Evolutionary conservation across 2,797 vertebrate species (phyloP).

Genomic region (Alfaro cultratus): DNA sequence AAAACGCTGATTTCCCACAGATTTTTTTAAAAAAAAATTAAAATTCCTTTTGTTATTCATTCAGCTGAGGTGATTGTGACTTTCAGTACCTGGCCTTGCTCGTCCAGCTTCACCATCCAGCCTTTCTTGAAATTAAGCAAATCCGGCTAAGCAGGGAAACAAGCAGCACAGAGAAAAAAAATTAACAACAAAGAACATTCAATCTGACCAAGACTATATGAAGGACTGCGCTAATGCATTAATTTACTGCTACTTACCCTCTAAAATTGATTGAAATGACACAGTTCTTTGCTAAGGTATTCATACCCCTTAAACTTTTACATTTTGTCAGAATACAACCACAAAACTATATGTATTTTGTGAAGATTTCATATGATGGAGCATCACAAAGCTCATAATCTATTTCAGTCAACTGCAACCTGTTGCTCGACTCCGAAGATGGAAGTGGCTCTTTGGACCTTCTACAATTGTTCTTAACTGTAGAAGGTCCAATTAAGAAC

Average conservation of each 20-base stretch:
- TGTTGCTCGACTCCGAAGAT: no score
- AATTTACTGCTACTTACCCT: background rate
- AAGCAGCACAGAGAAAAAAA: background rate
- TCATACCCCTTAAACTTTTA: background rate
- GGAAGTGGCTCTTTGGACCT: background rate
- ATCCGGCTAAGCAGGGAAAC: constrained; percentile 76
- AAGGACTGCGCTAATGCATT: constrained; percentile 5
- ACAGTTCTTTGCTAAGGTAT: background rate
- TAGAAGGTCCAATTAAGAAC: no score
- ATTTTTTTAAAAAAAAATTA: no score
- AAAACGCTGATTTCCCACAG: background rate
- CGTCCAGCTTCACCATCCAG: constrained; percentile 87
- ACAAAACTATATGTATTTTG: background rate
- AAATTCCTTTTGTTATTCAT: background rate
- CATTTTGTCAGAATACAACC: background rate
- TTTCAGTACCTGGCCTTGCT: constrained; percentile 78
- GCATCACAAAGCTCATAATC: background rate
- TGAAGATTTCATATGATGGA: background rate
- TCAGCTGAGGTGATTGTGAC: background rate
- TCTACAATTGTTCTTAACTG: background rate
- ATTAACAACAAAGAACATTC: constrained; percentile 15
- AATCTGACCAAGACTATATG: background rate
- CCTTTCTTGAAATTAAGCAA: constrained; percentile 88
- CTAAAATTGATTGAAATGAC: no score
- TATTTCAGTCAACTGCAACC: background rate